Evolutionary conservation across 2,888 invertebrate species (phyloP), one percentile per base, ranked within the genome.

Genomic region (Euplexia lucipara): DNA sequence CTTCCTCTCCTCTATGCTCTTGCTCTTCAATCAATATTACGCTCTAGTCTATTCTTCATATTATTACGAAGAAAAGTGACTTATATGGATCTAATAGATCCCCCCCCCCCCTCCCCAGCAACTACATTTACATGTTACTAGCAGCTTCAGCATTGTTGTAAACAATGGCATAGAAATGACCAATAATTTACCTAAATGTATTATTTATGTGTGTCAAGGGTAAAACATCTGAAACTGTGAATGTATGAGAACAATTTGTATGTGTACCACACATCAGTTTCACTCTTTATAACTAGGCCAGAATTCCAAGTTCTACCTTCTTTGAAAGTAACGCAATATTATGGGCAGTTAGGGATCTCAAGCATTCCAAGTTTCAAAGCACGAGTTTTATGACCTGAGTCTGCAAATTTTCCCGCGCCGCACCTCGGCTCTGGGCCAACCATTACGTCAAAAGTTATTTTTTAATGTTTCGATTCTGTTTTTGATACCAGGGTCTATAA

Each of bases 121-220:
- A 7, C 18, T 45, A 41, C 26, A 57, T 41, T 12, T 20, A 14
- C 41, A 10, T 35, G 20, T 47, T 26, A 34, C 12, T 44, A 44
- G 35, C 56, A 10, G 16, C n/a, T 32, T n/a, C n/a, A 30, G 2
- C 26, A 26, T 26, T 32, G 22, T 30, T 37, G 30, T 30, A 42
- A 16, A 12, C 30, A 54, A 32, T 44, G 22, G 37, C 16, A 56
- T 32, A 66, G 35, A 54, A 54, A 35, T 44, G 0, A 22, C 14
- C 0, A 44, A 37, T n/a, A 37, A 5, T 44, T 53, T 56, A 63
- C 30, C 42, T 26, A 16, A 52, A 35, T 34, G 26, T 12, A 41
- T 58, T 26, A 26, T n/a, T 34, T 30, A 30, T 67, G 56, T 37
- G 54, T 64, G 64, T 68, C 64, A 68, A 68, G 68, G 30, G 2